Percentiles rank a stretch among this genome's conserved stretches.
Conservation (phyloP, 1,140 invertebrate genomes). For the Ptiloglossa arizonensis region DNA sequence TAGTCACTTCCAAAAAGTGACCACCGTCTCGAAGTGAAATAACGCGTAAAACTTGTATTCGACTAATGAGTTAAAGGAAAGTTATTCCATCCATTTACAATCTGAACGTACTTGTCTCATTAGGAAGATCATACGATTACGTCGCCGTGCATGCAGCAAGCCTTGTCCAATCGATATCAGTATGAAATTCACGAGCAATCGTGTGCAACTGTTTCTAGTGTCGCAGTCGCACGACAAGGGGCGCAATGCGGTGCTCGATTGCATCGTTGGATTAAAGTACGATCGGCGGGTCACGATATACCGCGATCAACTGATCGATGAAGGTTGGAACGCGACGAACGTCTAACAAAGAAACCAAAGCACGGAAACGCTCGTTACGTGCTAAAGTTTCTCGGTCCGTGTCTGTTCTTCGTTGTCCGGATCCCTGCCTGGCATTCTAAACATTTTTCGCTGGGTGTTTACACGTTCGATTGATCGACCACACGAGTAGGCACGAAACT, state of each 20-base stretch:
- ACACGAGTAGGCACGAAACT: slow-evolving; percentile 14
- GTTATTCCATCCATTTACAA: not conserved
- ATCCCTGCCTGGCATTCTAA: slow-evolving; percentile 3
- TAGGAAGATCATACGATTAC: slow-evolving; percentile 48
- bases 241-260: slow-evolving; percentile 61
- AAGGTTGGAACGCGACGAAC: slow-evolving; percentile 49
- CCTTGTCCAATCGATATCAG: slow-evolving; percentile 59
- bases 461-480: slow-evolving; percentile 21
- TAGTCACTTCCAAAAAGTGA: too few relatives aligned
- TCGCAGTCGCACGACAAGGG: slow-evolving; percentile 65
- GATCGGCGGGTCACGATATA: slow-evolving; percentile 68
- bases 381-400: not conserved
- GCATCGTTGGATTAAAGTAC: slow-evolving; percentile 62
- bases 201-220: slow-evolving; percentile 64
- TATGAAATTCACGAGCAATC: slow-evolving; percentile 61
- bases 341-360: slow-evolving; percentile 23
- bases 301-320: slow-evolving; percentile 65
- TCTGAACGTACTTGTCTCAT: slow-evolving; percentile 29
- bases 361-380: slow-evolving; percentile 22
- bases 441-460: slow-evolving; percentile 32
- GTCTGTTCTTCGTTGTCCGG: slow-evolving; percentile 11
- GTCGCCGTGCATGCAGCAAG: slow-evolving; percentile 52
- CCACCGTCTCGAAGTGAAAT: too few relatives aligned
- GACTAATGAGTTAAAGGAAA: too few relatives aligned
- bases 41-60: too few relatives aligned